These are phyloP conservation scores for Drosophila fulvimacula DNA, from an alignment of 2,888 invertebrate species.

Conservation along the genomic window DNA sequence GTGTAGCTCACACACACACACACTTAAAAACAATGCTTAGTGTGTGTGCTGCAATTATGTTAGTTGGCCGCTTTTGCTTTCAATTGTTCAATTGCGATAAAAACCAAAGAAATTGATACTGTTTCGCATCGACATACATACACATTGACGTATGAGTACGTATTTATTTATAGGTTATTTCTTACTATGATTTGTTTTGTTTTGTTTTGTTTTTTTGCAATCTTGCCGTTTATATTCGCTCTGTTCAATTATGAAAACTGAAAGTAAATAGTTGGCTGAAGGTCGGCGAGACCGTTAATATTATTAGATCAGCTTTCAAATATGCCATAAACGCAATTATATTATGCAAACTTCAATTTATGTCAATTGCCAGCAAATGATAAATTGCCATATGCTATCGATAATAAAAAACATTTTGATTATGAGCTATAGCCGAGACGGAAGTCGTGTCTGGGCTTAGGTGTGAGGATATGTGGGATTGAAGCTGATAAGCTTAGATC, in stretches of 20 bases:
- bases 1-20: slow-evolving; percentile 53
- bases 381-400: slow-evolving; percentile 39
- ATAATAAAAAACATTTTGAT: slow-evolving; percentile 16
- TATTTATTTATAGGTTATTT: slow-evolving; percentile 49
- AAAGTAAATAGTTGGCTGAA: slow-evolving; percentile 75
- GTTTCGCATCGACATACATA: slow-evolving; percentile 37
- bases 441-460: slow-evolving; percentile 21
- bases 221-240: slow-evolving; percentile 46
- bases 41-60: slow-evolving; percentile 71
- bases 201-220: slow-evolving; percentile 49
- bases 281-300: slow-evolving; percentile 64
- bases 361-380: slow-evolving; percentile 49
- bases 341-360: slow-evolving; percentile 48
- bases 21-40: neutral
- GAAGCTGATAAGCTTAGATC: slow-evolving; percentile 1
- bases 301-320: slow-evolving; percentile 77
- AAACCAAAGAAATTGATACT: slow-evolving; percentile 77
- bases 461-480: slow-evolving; percentile 3
- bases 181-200: slow-evolving; percentile 24
- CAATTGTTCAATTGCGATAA: slow-evolving; percentile 68
- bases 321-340: slow-evolving; percentile 41
- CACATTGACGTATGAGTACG: slow-evolving; percentile 4
- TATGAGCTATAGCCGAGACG: slow-evolving; percentile 25
- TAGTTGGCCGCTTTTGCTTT: slow-evolving; percentile 79
- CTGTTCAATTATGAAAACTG: slow-evolving; percentile 65